Conservation (phyloP, 2,113 vertebrate genomes). For the Cyanoramphus novaezelandiae region DNA sequence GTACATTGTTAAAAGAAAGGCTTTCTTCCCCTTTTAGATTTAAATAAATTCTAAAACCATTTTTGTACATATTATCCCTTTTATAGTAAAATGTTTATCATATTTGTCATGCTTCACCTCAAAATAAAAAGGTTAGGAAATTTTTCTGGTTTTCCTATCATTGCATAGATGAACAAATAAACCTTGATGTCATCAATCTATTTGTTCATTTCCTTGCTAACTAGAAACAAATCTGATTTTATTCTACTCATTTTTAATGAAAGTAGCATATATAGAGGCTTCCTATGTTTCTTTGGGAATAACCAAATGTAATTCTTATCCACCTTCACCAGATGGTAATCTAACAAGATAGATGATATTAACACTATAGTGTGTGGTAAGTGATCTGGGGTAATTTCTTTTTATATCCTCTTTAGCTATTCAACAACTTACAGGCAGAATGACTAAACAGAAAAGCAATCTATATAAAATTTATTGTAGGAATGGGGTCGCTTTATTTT, state of each 20-base stretch:
- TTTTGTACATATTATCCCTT: neutral
- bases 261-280: neutral
- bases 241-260: neutral
- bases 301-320: neutral
- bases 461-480: slow-evolving; percentile 28
- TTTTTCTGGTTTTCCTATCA: neutral
- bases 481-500: neutral
- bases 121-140: neutral
- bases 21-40: neutral
- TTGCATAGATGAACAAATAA: neutral
- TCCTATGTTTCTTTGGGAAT: neutral
- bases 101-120: neutral
- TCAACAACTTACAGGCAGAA: neutral
- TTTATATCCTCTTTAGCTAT: slow-evolving; percentile 35
- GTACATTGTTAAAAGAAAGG: neutral
- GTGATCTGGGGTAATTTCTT: slow-evolving; percentile 29
- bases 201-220: neutral
- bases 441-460: slow-evolving; percentile 54
- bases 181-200: neutral
- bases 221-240: neutral
- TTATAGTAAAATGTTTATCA: neutral
- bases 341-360: neutral
- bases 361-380: neutral
- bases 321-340: neutral
- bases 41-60: neutral